These are phyloP conservation scores for zebrafish (Danio rerio) DNA, from an alignment of 2,113 vertebrate genomes.

Conservation along the genomic window GRCz12tu NC_133196.1:39950501-39951000, in stretches of 20 bases:
- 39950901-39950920: constrained; percentile 52
- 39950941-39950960: constrained; percentile 56
- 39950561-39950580: background rate
- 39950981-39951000: constrained; percentile 58
- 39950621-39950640: constrained; percentile 50
- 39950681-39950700: constrained; percentile 85
- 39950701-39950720: constrained; percentile 80
- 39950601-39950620: background rate
- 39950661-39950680: constrained; percentile 78
- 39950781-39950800: constrained; percentile 87
- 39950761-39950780: constrained; percentile 85
- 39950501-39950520: constrained; percentile 7
- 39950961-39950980: constrained; percentile 55
- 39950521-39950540: constrained; percentile 3
- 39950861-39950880: constrained; percentile 68
- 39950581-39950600: constrained; percentile 1
- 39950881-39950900: constrained; percentile 68
- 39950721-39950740: constrained; percentile 69
- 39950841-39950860: constrained; percentile 77
- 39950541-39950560: background rate
- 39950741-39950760: constrained; percentile 69
- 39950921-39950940: constrained; percentile 57
- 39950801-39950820: constrained; percentile 79
- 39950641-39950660: constrained; percentile 66
- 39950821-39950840: constrained; percentile 77